Evolutionary conservation across 2,888 invertebrate species (phyloP).

Genomic region (Cylloceria caligata): DNA sequence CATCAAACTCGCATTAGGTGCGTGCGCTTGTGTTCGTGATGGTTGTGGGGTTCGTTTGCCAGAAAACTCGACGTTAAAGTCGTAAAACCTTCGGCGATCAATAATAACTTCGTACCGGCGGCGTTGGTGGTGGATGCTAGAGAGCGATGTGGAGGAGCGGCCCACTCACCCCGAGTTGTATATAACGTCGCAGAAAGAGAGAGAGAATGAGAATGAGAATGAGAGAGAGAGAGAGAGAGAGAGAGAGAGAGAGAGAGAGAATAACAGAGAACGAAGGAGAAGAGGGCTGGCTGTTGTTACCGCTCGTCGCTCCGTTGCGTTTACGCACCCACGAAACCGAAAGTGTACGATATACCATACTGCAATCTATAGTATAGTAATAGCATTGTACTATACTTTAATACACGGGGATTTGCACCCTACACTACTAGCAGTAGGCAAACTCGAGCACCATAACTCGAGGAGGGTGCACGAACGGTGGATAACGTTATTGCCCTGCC

Average conservation of each 20-base stretch:
- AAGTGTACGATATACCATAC: slow-evolving; percentile 71
- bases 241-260: slow-evolving; percentile 37
- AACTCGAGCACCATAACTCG: too few relatives aligned
- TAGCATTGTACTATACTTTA: slow-evolving; percentile 17
- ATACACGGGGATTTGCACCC: slow-evolving; percentile 20
- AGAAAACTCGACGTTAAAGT: slow-evolving; percentile 73
- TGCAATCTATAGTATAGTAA: slow-evolving; percentile 14
- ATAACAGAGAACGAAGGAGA: not conserved
- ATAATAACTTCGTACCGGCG: slow-evolving; percentile 78
- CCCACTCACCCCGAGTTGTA: slow-evolving; percentile 54
- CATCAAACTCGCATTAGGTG: slow-evolving; percentile 48
- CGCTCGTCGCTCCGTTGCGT: slow-evolving; percentile 63
- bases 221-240: slow-evolving; percentile 41
- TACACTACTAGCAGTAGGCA: slow-evolving; percentile 15
- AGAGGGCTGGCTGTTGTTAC: slow-evolving; percentile 39
- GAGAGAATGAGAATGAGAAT: too few relatives aligned
- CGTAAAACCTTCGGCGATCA: slow-evolving; percentile 78
- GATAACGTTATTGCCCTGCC: slow-evolving; percentile 63
- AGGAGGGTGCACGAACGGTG: slow-evolving; percentile 54
- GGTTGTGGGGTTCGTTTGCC: slow-evolving; percentile 54
- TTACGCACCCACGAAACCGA: slow-evolving; percentile 75
- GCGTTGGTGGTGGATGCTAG: slow-evolving; percentile 45
- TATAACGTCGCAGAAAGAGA: slow-evolving; percentile 26
- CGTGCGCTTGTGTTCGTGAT: not conserved
- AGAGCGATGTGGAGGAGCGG: slow-evolving; percentile 35